These are phyloP conservation scores for Bembecia ichneumoniformis DNA, from an alignment of 2,888 invertebrate genomes.

Conservation along the genomic window DNA sequence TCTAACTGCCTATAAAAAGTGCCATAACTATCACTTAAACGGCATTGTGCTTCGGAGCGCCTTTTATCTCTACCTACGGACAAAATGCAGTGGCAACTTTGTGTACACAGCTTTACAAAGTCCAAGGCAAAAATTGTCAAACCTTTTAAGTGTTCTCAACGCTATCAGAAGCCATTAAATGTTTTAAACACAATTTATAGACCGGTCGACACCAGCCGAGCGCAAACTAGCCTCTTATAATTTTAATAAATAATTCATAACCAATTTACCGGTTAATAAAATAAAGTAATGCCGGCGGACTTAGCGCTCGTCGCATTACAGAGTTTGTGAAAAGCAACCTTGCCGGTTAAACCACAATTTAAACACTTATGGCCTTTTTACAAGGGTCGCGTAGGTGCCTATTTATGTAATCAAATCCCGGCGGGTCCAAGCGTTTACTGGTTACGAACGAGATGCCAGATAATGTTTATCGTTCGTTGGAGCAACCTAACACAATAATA, in stretches of 20 bases:
- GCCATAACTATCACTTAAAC: slow-evolving; percentile 73
- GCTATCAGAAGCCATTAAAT: slow-evolving; percentile 17
- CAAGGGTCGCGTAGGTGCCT: not conserved
- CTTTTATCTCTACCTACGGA: slow-evolving; percentile 45
- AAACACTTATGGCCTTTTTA: not conserved
- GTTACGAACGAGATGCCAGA: slow-evolving; percentile 10
- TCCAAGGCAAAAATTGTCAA: slow-evolving; percentile 28
- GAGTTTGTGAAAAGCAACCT: not conserved
- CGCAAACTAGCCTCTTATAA: slow-evolving; percentile 16
- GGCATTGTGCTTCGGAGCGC: slow-evolving; percentile 51
- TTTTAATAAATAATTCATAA: slow-evolving; percentile 32
- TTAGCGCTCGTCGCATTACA: not conserved
- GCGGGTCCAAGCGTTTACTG: slow-evolving; percentile 19
- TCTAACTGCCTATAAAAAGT: slow-evolving; percentile 72
- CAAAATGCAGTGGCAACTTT: slow-evolving; percentile 43
- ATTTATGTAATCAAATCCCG: slow-evolving; percentile 20
- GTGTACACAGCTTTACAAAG: slow-evolving; percentile 29
- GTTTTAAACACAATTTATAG: slow-evolving; percentile 32
- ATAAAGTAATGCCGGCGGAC: not conserved
- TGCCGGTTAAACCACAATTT: not conserved
- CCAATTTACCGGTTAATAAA: slow-evolving; percentile 5
- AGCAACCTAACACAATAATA: slow-evolving; percentile 59
- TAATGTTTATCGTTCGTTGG: slow-evolving; percentile 44
- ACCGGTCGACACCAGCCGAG: slow-evolving; percentile 26
- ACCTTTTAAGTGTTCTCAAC: slow-evolving; percentile 15